Conservation (phyloP, 2,888 invertebrate species). For the Molorchus minor region DNA sequence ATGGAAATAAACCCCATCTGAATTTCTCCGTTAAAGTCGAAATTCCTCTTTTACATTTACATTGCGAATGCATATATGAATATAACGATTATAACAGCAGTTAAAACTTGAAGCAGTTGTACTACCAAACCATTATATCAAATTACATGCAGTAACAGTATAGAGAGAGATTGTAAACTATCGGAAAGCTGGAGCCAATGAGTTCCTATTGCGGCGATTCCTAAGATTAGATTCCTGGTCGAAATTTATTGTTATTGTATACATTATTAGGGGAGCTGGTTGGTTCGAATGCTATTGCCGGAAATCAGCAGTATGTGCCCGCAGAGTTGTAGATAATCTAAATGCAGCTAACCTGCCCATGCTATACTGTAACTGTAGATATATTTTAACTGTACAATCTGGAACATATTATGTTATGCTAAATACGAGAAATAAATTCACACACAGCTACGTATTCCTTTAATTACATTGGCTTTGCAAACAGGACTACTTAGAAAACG, state of each 20-base stretch:
- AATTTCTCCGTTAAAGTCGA: no score
- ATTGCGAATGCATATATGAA: no score
- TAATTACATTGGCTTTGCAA: no score
- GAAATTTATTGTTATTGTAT: conserved; percentile 24
- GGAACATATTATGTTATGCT: no score
- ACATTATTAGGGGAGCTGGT: conserved; percentile 19
- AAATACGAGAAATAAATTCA: no score
- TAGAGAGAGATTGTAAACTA: not conserved
- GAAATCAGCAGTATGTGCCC: conserved; percentile 19
- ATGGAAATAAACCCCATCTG: no score
- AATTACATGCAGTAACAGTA: not conserved
- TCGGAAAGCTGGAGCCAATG: conserved; percentile 12
- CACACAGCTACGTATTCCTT: no score
- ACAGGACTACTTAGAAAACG: no score
- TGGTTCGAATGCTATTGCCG: conserved; percentile 24
- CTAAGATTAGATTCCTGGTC: conserved; percentile 27
- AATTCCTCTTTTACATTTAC: no score
- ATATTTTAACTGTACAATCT: no score
- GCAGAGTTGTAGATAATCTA: conserved; percentile 5
- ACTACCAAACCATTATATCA: not conserved
- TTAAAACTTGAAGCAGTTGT: not conserved
- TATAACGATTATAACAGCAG: not conserved
- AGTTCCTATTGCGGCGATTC: conserved; percentile 16
- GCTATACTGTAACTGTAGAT: no score
- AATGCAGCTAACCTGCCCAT: no score